These are phyloP conservation scores for Sepioteuthis lessoniana DNA, from an alignment of 2,888 invertebrate species.

Conservation along the genomic window DNA sequence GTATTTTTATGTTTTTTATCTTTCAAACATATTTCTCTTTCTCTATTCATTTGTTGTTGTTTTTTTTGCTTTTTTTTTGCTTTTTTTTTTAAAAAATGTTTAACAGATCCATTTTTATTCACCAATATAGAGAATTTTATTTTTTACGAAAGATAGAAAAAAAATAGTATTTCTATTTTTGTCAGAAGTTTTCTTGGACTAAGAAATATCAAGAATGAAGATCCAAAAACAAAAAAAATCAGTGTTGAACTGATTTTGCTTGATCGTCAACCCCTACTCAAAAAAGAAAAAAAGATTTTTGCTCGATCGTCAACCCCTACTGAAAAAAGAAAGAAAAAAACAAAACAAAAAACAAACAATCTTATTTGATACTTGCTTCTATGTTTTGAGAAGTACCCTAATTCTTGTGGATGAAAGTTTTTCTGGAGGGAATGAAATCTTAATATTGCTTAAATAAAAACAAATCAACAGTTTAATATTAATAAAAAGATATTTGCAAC, in stretches of 20 bases:
- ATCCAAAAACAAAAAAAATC: neutral
- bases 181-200: neutral
- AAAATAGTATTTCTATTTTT: neutral
- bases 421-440: neutral
- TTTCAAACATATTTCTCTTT: neutral
- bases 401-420: constrained; percentile 43
- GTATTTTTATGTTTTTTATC: too few relatives aligned
- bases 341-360: neutral
- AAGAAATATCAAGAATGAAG: neutral
- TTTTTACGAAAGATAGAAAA: neutral
- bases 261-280: too few relatives aligned
- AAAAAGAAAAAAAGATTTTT: neutral
- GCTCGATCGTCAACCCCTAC: too few relatives aligned
- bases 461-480: neutral
- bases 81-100: neutral
- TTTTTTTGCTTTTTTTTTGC: neutral
- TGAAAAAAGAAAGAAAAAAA: neutral
- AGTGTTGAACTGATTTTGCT: too few relatives aligned
- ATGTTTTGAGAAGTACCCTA: constrained; percentile 43
- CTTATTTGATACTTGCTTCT: neutral
- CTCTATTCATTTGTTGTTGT: neutral
- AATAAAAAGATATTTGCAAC: neutral
- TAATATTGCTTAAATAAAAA: neutral
- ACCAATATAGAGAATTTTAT: neutral
- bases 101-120: too few relatives aligned